These are phyloP conservation scores for Macquaria australasica DNA, from an alignment of 2,113 vertebrate genomes.

Conservation along the genomic window DNA sequence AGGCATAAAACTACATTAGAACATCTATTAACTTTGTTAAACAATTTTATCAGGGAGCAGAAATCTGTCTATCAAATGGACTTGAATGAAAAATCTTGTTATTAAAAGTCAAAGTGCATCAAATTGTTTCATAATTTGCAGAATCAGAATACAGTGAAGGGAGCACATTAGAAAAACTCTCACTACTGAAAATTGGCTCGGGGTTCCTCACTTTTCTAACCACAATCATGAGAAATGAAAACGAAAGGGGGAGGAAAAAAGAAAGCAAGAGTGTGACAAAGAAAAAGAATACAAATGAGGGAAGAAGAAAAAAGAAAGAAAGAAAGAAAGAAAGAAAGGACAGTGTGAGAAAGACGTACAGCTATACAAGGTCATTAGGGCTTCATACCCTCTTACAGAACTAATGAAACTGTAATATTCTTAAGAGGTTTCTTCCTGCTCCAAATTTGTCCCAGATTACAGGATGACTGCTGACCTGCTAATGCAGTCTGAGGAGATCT, in stretches of 20 bases:
- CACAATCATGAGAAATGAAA: neutral
- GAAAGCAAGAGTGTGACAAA: neutral
- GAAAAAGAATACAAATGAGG: neutral
- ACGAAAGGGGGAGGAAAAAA: neutral
- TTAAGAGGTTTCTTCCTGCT: constrained; percentile 40
- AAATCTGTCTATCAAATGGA: neutral
- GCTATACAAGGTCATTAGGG: constrained; percentile 12
- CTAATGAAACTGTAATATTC: constrained; percentile 54
- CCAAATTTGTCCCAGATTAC: constrained; percentile 28
- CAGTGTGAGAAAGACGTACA: neutral
- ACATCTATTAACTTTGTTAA: constrained; percentile 32
- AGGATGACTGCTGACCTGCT: constrained; percentile 18
- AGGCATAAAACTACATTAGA: constrained; percentile 38
- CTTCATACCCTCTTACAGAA: constrained; percentile 8
- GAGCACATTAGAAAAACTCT: neutral
- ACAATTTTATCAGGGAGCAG: constrained; percentile 11
- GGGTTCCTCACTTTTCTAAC: neutral
- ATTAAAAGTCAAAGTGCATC: constrained; percentile 44
- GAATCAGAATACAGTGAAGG: neutral
- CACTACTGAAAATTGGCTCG: neutral
- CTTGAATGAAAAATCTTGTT: neutral
- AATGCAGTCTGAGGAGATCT: constrained; percentile 18
- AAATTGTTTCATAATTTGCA: constrained; percentile 41
- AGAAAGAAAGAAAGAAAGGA: neutral
- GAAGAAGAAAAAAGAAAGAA: neutral